A percentile compares a stretch with the other conserved stretches of the same genome.
Evolutionary conservation across 2,113 vertebrate genomes (phyloP).

Genomic region (Chloebia gouldiae): DNA sequence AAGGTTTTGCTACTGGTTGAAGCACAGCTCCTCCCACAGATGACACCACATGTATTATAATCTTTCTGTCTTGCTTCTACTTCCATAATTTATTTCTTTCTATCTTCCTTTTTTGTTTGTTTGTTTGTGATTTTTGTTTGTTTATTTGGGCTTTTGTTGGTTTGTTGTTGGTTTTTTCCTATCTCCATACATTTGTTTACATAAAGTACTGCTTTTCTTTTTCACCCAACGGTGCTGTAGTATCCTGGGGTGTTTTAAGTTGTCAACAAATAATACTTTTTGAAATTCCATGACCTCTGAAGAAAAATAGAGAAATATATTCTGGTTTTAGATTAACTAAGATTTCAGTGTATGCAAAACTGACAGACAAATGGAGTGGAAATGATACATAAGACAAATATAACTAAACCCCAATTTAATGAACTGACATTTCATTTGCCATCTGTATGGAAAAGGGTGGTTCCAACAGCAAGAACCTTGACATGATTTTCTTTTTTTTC

Average conservation of each 20-base stretch:
- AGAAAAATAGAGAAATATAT: slow-evolving; percentile 9
- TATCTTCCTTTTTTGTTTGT: neutral
- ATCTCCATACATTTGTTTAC: neutral
- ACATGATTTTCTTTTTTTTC: neutral
- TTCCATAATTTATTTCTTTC: neutral
- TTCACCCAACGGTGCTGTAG: neutral
- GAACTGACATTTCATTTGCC: slow-evolving; percentile 29
- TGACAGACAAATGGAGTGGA: slow-evolving; percentile 40
- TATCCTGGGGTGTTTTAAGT: neutral
- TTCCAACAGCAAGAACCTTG: neutral
- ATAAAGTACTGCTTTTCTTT: neutral
- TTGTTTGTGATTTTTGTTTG: neutral
- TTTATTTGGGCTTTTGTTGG: neutral
- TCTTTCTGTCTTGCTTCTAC: neutral
- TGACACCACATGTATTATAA: neutral
- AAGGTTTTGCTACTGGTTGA: neutral
- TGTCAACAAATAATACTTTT: slow-evolving; percentile 43
- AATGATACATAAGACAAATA: slow-evolving; percentile 12
- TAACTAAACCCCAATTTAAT: slow-evolving; percentile 16
- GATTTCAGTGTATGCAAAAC: slow-evolving; percentile 41
- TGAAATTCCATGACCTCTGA: slow-evolving; percentile 22
- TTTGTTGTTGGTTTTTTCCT: neutral
- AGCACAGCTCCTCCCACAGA: neutral
- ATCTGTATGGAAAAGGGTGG: neutral
- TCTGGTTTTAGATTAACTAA: slow-evolving; percentile 47